Base-by-base conservation (phyloP, 2,888 invertebrate genomes). In the Meghimatium bilineatum region DNA sequence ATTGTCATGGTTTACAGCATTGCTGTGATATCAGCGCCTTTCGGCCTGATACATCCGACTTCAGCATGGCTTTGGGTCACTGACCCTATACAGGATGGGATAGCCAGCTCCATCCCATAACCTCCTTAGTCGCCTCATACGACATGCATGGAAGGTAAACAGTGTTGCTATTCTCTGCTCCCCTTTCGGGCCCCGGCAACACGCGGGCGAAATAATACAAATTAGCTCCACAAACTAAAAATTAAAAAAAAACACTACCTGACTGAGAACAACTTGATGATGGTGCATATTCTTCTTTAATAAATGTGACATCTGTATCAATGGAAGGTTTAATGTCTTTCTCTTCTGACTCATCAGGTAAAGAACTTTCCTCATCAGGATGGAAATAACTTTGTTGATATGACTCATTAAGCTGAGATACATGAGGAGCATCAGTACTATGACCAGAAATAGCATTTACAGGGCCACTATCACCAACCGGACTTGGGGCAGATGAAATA, bases 251-350 rank as follows among this genome's bases (percentile, higher is more conserved):
- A 36, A 44, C 34, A 77, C 36, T 67, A 29, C 77, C 75, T 36
- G 80, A 66, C 44, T 84, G 84, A n/a, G 80, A 74, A 80, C 84
- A 74, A 60, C 78, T 74, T 80, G 80, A 77, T 1, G 83, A 83
- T 44, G 83, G 72, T 44, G 80, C 84, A 72, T 36, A 84, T 75
- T 84, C 84, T 75, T 84, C 84, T 84, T 84, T 84, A 38, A 84
- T 80, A 66, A 84, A 84, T 36, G 84, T 84, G n/a, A 84, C 80
- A 74, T 84, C 84, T n/a, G 84, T 84, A 34, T 84, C 84, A 38
- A 84, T 77, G 36, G 84, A 74, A 26, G 84, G 84, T 56, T 84
- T 84, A 44, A 84, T 74, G 29, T 84, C 84, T 72, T 80, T 79
- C 60, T 84, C 79, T 26, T 79, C 79, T 20, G 74, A 49, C 38